Evolutionary conservation across 2,888 invertebrate species (phyloP).

Genomic region (Antitype chi): DNA sequence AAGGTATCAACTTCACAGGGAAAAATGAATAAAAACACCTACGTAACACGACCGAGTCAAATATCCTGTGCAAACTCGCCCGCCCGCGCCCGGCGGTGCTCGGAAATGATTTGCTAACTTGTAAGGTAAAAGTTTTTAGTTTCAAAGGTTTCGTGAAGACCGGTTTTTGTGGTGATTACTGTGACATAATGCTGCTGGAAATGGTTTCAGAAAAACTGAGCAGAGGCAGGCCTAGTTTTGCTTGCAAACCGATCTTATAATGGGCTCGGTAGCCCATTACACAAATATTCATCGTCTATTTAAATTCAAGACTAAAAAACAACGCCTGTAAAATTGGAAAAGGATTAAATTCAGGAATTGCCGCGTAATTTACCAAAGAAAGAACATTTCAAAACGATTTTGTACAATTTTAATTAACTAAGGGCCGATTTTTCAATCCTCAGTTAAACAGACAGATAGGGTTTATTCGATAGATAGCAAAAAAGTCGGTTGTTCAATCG

Average conservation of each 20-base stretch:
- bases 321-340: background rate
- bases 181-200: slow-evolving; percentile 19
- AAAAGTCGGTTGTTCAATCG: too few relatives aligned
- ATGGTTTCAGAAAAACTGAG: background rate
- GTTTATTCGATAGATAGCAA: too few relatives aligned
- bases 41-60: slow-evolving; percentile 70
- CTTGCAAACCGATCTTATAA: background rate
- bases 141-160: slow-evolving; percentile 35
- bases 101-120: slow-evolving; percentile 68
- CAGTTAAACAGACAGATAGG: too few relatives aligned
- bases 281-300: background rate
- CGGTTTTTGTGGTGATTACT: slow-evolving; percentile 30
- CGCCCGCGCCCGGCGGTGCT: slow-evolving; percentile 6
- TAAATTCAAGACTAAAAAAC: background rate
- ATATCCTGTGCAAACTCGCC: slow-evolving; percentile 66
- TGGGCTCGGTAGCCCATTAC: background rate
- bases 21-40: slow-evolving; percentile 76
- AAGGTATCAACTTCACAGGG: slow-evolving; percentile 65
- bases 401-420: slow-evolving; percentile 16
- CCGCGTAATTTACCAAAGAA: background rate
- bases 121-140: slow-evolving; percentile 56
- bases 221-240: background rate
- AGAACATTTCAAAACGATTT: background rate
- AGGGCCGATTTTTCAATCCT: too few relatives aligned
- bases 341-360: background rate